Base-by-base conservation (phyloP, 1,140 invertebrate genomes). In the Phortica variegata region DNA sequence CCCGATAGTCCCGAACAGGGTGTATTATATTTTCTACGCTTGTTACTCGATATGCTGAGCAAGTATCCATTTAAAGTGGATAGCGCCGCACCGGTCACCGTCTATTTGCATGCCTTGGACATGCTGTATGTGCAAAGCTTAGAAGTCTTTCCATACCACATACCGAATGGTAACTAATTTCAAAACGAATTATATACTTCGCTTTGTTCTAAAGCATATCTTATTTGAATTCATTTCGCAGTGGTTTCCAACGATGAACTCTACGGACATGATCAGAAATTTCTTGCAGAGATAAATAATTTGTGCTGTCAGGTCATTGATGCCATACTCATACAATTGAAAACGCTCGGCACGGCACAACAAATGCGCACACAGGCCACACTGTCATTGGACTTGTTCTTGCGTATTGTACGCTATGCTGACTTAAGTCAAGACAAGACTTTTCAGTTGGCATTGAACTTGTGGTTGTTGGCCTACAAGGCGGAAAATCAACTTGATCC, bases 171-270 rank as follows among this genome's bases (percentile, higher is more conserved):
- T 74, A 43, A 52, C n/a, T 34, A 34, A 1, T 20, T 34, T 26
- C 23, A 26, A 26, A 37, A 13, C 12, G 7, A 17, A 8, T 37
- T 37, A 6, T 37, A 37, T 37, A 37, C 13, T 7, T 13, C 18
- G 9, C 13, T 34, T 34, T 29, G 12, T 29, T 29, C 13, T 34
- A n/a, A 15, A 16, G 26, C 9, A 21, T 29, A 18, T 12, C 26
- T 43, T n/a, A 43, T 9, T 39, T 3, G 13, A 17, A 12, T 36
- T 15, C 26, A 13, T 29, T 34, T 32, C 49, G 0, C 32, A 74
- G 91, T 97, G 42, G 87, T 96, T 71, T 93, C 93, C 2, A 97
- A 97, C 76, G 93, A 97, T 75, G 82, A 85, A 39, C 77, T 97
- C n/a, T 97, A 97, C 76, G 93, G 93, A 2, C 84, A 85, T 32